A percentile compares a stretch with the other conserved stretches of the same genome.
phyloP scores from a whole-genome alignment of 2,797 vertebrate species.

The Accipiter minullus region DNA sequence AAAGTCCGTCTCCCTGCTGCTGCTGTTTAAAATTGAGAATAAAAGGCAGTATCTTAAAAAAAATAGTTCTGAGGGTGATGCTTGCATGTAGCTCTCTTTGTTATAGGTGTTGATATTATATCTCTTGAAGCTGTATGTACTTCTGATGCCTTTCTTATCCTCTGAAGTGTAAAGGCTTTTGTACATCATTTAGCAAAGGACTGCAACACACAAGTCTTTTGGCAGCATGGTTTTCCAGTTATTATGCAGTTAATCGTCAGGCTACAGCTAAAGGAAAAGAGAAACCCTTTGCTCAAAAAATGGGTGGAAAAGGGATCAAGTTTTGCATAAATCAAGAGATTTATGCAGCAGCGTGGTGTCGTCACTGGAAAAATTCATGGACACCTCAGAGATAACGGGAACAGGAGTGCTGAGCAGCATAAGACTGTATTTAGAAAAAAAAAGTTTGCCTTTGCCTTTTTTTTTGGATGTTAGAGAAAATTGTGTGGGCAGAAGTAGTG shows the following conservation, averaged over 20 bases:
- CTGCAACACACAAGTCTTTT: fast-evolving
- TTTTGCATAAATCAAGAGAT: neutral
- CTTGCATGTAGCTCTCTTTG: neutral
- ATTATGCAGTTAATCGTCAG: neutral
- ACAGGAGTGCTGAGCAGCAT: neutral
- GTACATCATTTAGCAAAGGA: neutral
- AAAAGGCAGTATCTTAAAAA: neutral
- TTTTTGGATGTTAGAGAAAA: neutral
- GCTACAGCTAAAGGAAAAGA: neutral
- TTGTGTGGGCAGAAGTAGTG: neutral
- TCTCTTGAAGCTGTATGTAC: neutral
- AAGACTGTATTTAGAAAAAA: neutral
- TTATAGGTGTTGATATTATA: neutral
- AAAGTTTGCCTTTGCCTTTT: neutral
- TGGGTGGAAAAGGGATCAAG: neutral
- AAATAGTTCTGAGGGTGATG: neutral
- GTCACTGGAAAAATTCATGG: neutral
- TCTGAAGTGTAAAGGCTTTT: neutral
- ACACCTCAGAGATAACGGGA: neutral
- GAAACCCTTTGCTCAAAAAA: neutral
- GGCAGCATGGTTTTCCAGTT: neutral
- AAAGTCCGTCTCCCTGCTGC: neutral
- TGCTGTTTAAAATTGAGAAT: neutral
- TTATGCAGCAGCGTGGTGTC: neutral
- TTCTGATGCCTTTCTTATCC: neutral